Conservation (phyloP, 2,797 vertebrate species). For the Myiotriccus ornatus region DNA sequence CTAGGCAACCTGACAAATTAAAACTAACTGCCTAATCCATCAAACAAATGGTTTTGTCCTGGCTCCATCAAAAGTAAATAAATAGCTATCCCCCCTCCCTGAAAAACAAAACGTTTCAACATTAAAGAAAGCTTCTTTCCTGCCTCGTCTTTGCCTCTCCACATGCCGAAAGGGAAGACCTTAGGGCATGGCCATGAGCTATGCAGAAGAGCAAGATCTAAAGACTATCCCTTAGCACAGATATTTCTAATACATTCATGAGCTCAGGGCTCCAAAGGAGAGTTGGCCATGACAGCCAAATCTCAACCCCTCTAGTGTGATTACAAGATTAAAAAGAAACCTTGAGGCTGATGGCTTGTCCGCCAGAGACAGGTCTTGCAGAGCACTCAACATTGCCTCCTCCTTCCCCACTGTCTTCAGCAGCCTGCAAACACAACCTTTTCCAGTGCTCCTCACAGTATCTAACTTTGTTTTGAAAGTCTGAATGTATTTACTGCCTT, state of each 20-base stretch:
- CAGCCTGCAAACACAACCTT: background rate
- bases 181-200: background rate
- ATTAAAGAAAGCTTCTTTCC: background rate
- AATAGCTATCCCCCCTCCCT: constrained; percentile 18
- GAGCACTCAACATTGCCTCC: background rate
- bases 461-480: background rate
- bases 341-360: background rate
- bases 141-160: background rate
- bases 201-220: background rate
- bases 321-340: background rate
- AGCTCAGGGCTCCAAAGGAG: background rate
- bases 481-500: background rate
- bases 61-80: constrained; percentile 47
- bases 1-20: constrained; percentile 68
- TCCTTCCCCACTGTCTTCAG: background rate
- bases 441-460: background rate
- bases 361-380: background rate
- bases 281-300: background rate
- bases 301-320: background rate
- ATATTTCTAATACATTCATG: background rate
- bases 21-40: constrained; percentile 62
- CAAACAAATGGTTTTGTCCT: constrained; percentile 57
- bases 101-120: constrained; percentile 15
- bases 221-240: background rate
- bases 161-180: background rate